Evolutionary conservation across 2,113 vertebrate genomes (phyloP), one percentile per base, ranked within the genome.

Genomic region (Zeus faber): DNA sequence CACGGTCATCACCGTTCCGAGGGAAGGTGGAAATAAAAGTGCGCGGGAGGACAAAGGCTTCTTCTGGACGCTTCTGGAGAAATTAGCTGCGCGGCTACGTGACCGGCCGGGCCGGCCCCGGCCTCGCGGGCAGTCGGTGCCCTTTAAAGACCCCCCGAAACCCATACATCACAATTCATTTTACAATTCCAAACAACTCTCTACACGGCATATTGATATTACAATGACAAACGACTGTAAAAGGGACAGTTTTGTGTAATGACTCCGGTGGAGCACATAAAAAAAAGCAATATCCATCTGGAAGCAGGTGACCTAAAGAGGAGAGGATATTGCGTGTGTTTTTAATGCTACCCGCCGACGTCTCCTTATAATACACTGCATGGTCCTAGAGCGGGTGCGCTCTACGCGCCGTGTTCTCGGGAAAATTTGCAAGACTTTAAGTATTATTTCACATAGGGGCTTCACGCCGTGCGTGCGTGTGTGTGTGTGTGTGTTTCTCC

Each of bases 1-100:
- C 87, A 86, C 65, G 80, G 87, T 74, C 86, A 89, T 89, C 89
- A 89, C 85, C 82, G 85, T 80, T 88, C 83, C 86, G 74, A 82
- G 77, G 81, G 76, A 87, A 85, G 86, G 77, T 83, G 83, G 76
- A 86, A 88, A 87, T 85, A 72, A 86, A 87, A 88, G 85, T 77
- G 72, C 57, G 44, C 33, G 59, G 39, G 46, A 79, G 85, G 86
- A 89, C 89, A 89, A 89, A 89, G 85, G 84, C 82, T 1, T 2
- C 69, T 86, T 87, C 84, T 82, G 78, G 83, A 80, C 85, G 87
- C 80, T 87, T 86, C 85, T 83, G 73, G 77, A 88, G 82, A 87
- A 85, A 88, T 88, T 84, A 86, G 81, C 65, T 58, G 41, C 80
- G 35, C 76, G 55, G 68, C 73, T 70, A 76, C 70, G 54, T 24